phyloP scores from a whole-genome alignment of 1,140 invertebrate species.

The Campoletis sonorensis region DNA sequence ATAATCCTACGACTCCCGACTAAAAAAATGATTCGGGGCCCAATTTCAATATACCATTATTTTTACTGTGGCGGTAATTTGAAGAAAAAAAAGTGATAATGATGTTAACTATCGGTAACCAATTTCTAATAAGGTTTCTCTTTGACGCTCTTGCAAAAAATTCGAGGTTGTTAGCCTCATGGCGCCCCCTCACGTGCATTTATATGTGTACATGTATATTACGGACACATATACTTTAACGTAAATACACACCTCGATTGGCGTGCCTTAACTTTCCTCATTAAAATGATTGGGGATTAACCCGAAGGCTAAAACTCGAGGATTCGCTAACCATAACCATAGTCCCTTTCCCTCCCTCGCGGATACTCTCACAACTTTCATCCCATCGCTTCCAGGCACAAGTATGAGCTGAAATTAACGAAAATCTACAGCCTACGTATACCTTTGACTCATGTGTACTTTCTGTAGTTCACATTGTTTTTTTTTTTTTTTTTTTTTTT shows the following conservation, averaged over 20 bases:
- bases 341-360: background rate
- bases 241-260: conserved; percentile 8
- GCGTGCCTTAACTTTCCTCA: conserved; percentile 46
- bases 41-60: no score
- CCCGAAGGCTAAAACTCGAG: conserved; percentile 31
- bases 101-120: no score
- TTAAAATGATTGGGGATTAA: conserved; percentile 48
- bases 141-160: no score
- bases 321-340: conserved; percentile 4
- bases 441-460: background rate
- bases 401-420: conserved; percentile 27
- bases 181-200: background rate
- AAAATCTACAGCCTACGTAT: background rate
- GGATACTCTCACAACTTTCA: background rate
- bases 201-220: background rate
- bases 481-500: no score
- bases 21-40: no score
- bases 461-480: background rate
- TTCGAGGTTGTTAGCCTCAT: background rate
- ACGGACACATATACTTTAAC: no score
- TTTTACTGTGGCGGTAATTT: no score
- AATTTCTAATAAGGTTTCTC: no score
- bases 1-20: no score
- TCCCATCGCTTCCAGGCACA: background rate
- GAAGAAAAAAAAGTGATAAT: no score